Percentiles rank a stretch among this genome's conserved stretches.
Conservation (phyloP, 2,888 invertebrate genomes). For the Catocala nupta region DNA sequence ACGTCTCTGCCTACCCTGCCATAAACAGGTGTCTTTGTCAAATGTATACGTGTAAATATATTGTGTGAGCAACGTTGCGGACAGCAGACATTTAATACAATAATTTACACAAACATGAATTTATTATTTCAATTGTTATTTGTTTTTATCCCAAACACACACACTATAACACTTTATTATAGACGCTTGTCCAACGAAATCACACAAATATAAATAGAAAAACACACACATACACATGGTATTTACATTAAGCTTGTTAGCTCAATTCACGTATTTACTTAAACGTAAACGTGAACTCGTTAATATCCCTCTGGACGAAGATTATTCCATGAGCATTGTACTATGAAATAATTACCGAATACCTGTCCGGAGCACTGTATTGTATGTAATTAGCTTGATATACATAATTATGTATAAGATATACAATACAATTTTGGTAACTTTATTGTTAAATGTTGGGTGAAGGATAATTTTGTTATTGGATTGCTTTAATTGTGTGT, state of each 20-base stretch:
- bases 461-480: neutral
- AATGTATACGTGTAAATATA: too few relatives aligned
- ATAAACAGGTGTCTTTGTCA: too few relatives aligned
- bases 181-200: too few relatives aligned
- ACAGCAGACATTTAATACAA: too few relatives aligned
- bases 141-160: too few relatives aligned
- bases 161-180: too few relatives aligned
- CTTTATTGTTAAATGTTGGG: neutral
- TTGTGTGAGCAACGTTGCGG: too few relatives aligned
- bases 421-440: neutral
- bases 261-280: constrained; percentile 14
- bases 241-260: constrained; percentile 4
- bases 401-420: constrained; percentile 8
- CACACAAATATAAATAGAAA: too few relatives aligned
- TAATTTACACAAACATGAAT: too few relatives aligned
- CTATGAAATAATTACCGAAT: constrained; percentile 31
- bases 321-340: constrained; percentile 21
- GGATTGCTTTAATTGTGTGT: too few relatives aligned
- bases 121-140: too few relatives aligned
- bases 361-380: constrained; percentile 20
- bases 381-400: constrained; percentile 25
- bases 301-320: constrained; percentile 13
- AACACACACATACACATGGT: neutral
- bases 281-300: constrained; percentile 6
- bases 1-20: too few relatives aligned